Evolutionary conservation across 2,797 vertebrate genomes (phyloP).

Genomic region (Okamejei kenojei): DNA sequence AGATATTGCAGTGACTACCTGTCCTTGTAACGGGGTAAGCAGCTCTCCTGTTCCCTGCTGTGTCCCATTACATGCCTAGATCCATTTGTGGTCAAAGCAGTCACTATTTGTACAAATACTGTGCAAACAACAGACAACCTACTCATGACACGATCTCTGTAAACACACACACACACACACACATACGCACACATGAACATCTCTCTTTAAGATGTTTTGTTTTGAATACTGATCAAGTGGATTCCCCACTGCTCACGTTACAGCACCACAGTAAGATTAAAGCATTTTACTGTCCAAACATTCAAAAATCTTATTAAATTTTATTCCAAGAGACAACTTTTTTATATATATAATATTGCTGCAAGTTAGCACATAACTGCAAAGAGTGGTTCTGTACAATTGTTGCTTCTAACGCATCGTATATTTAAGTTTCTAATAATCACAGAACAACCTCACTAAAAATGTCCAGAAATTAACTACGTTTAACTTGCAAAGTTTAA

Average conservation of each 20-base stretch:
- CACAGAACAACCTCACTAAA: conserved; percentile 28
- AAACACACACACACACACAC: conserved; percentile 20
- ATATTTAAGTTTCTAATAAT: conserved; percentile 21
- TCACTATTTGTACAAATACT: neutral
- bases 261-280: neutral
- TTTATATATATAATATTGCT: neutral
- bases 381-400: neutral
- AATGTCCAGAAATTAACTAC: conserved; percentile 7
- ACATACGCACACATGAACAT: conserved; percentile 20
- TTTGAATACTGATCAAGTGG: conserved; percentile 32
- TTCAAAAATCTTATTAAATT: neutral
- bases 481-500: conserved; percentile 1
- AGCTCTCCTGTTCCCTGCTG: neutral
- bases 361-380: neutral
- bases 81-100: conserved; percentile 6
- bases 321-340: neutral
- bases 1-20: neutral
- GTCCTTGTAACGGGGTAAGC: neutral
- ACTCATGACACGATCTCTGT: fast-evolving
- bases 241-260: neutral
- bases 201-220: neutral
- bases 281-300: fast-evolving
- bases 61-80: neutral
- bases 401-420: conserved; percentile 18
- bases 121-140: conserved; percentile 29